Conservation (phyloP, 2,797 vertebrate genomes). For the Erpetoichthys calabaricus region DNA sequence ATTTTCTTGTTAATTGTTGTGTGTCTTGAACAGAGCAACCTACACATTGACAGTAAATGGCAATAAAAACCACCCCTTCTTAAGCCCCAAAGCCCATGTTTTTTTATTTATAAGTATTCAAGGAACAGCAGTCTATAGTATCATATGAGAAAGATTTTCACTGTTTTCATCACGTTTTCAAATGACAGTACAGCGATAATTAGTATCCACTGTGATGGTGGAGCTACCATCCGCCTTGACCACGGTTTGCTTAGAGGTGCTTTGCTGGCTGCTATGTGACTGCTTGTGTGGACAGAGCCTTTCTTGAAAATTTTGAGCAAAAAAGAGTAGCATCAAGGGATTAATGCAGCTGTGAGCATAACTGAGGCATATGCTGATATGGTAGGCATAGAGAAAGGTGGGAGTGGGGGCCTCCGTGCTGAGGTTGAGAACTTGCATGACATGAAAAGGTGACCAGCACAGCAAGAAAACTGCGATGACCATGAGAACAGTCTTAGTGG, state of each 20-base stretch:
- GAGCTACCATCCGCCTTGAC: slow-evolving; percentile 42
- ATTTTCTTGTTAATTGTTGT: too few species aligned
- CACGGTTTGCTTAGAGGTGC: slow-evolving; percentile 41
- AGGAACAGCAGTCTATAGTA: too few species aligned
- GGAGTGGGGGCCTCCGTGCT: slow-evolving; percentile 44
- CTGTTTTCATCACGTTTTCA: slow-evolving; percentile 12
- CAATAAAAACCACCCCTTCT: too few species aligned
- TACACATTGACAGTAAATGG: too few species aligned
- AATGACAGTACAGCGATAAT: slow-evolving; percentile 35
- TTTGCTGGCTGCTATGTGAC: slow-evolving; percentile 33
- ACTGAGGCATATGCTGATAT: slow-evolving; percentile 64
- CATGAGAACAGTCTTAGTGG: slow-evolving; percentile 64
- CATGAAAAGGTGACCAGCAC: slow-evolving; percentile 66
- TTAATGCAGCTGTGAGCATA: slow-evolving; percentile 73
- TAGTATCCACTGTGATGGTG: slow-evolving; percentile 30
- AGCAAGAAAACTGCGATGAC: slow-evolving; percentile 55
- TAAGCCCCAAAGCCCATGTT: too few species aligned
- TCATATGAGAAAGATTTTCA: background rate
- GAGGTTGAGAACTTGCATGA: slow-evolving; percentile 62
- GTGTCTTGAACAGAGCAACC: too few species aligned
- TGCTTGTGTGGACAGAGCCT: slow-evolving; percentile 40
- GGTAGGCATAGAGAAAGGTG: slow-evolving; percentile 52
- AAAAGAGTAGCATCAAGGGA: slow-evolving; percentile 60
- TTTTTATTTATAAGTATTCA: too few species aligned
- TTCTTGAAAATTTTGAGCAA: slow-evolving; percentile 61